These are phyloP conservation scores for Ianthella basta DNA, from an alignment of 37 sponge, comb jelly and placozoan genomes.

Conservation along the genomic window DNA sequence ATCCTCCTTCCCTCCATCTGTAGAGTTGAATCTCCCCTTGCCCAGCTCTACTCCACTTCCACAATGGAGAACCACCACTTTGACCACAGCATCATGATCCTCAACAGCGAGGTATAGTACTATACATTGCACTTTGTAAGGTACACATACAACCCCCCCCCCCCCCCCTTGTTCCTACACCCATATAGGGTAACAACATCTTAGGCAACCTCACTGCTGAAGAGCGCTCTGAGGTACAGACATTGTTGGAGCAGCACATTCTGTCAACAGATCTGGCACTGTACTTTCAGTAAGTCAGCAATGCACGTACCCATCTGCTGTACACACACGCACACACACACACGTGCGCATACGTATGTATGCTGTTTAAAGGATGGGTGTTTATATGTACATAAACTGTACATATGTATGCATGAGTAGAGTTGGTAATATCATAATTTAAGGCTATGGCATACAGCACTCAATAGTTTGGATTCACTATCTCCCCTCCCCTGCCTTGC, in stretches of 20 bases:
- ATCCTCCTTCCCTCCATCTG: neutral
- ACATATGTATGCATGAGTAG: too few species aligned
- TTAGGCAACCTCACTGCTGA: conserved; percentile 54
- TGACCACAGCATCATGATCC: conserved; percentile 92
- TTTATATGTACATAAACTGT: too few species aligned
- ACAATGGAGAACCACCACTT: conserved; percentile 99
- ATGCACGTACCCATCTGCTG: too few species aligned
- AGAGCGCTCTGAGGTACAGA: conserved; percentile 56
- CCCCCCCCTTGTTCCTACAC: too few species aligned
- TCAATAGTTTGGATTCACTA: too few species aligned
- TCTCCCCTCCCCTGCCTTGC: too few species aligned
- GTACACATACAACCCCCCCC: neutral
- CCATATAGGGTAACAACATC: conserved; percentile 84
- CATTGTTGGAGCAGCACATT: conserved; percentile 73
- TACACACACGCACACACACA: too few species aligned
- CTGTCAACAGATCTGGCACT: conserved; percentile 91
- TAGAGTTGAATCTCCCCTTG: conserved; percentile 68
- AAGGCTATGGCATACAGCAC: too few species aligned
- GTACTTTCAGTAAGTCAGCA: conserved; percentile 91
- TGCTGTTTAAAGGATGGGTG: too few species aligned
- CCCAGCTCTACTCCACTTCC: conserved; percentile 87
- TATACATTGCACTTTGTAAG: too few species aligned
- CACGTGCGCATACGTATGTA: too few species aligned
- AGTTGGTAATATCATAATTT: too few species aligned
- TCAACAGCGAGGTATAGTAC: conserved; percentile 84